These are phyloP conservation scores for Amphibalanus amphitrite DNA, from an alignment of 1,140 invertebrate genomes.

Conservation along the genomic window DNA sequence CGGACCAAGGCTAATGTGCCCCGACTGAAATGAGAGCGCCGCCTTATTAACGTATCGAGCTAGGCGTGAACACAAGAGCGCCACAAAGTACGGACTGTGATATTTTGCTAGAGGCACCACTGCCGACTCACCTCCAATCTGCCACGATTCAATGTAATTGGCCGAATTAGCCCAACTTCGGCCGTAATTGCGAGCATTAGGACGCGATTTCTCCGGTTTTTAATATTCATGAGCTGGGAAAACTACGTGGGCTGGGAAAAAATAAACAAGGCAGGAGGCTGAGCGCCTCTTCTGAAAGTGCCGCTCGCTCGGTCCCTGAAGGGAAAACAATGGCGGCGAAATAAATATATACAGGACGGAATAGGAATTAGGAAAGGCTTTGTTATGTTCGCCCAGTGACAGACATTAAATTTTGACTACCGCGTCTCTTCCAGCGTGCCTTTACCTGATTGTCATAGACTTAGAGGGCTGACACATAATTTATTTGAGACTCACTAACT, in stretches of 20 bases:
- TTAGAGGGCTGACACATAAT: too few species aligned
- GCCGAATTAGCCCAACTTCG: not conserved
- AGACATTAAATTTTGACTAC: too few species aligned
- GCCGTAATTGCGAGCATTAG: not conserved
- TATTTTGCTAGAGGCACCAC: too few species aligned
- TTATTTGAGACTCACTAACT: too few species aligned
- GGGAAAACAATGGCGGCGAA: not conserved
- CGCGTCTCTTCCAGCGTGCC: too few species aligned
- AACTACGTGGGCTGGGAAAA: not conserved
- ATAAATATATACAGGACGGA: not conserved
- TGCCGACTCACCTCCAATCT: not conserved
- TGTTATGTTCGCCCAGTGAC: too few species aligned
- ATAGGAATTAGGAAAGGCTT: not conserved
- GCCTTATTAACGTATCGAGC: too few species aligned
- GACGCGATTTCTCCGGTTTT: not conserved
- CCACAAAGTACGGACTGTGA: too few species aligned
- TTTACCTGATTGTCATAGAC: too few species aligned
- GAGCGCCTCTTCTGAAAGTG: not conserved
- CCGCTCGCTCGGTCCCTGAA: not conserved
- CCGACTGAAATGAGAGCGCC: too few species aligned
- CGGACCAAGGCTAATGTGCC: too few species aligned
- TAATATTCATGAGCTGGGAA: slow-evolving; percentile 1
- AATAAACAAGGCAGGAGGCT: not conserved
- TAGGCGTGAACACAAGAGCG: too few species aligned
- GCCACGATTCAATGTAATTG: not conserved